Conservation (phyloP, 2,888 invertebrate genomes). For the Coelogynopora nodosa region DNA sequence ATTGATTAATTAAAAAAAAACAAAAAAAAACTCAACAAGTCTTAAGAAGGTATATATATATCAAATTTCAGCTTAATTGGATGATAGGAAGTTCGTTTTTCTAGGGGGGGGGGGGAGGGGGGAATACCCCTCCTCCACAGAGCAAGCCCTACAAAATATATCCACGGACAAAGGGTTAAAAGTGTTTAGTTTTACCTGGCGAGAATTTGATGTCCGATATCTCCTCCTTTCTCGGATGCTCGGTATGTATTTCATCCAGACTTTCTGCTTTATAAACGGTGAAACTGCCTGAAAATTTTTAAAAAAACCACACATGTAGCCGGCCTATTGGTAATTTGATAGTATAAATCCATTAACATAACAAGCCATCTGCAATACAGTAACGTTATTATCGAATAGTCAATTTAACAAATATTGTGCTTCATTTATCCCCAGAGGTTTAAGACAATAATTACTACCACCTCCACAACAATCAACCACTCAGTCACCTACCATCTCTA, state of each 20-base stretch:
- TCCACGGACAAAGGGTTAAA: not conserved
- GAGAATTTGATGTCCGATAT: slow-evolving; percentile 63
- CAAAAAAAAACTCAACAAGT: not conserved
- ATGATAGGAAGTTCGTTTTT: too few relatives aligned
- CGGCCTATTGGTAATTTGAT: not conserved
- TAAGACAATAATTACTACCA: too few relatives aligned
- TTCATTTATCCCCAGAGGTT: too few relatives aligned
- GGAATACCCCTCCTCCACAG: too few relatives aligned
- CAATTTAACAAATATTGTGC: not conserved
- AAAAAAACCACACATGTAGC: too few relatives aligned
- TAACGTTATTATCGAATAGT: not conserved
- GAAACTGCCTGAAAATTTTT: slow-evolving; percentile 61
- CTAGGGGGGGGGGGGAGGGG: too few relatives aligned
- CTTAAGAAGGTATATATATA: not conserved
- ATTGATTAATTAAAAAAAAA: not conserved
- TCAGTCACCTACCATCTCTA: slow-evolving; percentile 58
- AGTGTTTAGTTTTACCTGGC: slow-evolving; percentile 54
- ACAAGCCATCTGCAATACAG: not conserved
- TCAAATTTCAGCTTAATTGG: too few relatives aligned
- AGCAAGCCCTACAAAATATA: not conserved
- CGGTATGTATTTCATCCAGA: slow-evolving; percentile 58
- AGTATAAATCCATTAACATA: not conserved
- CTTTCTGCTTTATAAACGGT: slow-evolving; percentile 58
- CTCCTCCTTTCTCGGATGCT: slow-evolving; percentile 61
- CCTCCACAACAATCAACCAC: not conserved